A percentile compares a stretch with the other conserved stretches of the same genome.
phyloP scores from a whole-genome alignment of 2,113 vertebrate species.

The Leptocoma aspasia region DNA sequence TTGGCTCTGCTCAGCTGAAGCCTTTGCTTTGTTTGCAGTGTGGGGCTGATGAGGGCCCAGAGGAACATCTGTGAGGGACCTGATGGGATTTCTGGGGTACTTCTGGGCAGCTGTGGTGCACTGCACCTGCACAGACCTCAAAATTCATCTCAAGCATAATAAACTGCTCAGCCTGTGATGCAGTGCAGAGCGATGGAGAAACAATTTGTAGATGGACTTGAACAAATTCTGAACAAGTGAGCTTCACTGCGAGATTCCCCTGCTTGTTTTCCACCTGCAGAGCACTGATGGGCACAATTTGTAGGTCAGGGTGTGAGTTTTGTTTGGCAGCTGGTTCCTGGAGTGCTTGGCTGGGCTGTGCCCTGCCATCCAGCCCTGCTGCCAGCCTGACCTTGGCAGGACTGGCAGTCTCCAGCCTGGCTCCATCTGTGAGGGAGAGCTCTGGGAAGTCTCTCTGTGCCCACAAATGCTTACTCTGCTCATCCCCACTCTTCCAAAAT shows the following conservation, averaged over 20 bases:
- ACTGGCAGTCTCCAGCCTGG: background rate
- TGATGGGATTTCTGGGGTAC: background rate
- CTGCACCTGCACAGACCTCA: background rate
- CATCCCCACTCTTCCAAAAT: background rate
- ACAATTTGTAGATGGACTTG: background rate
- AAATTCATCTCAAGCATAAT: background rate
- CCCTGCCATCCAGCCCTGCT: background rate
- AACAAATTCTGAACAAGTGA: background rate
- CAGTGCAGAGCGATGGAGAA: rapidly evolving
- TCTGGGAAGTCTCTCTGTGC: background rate
- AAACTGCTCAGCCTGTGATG: background rate
- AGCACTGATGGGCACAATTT: background rate
- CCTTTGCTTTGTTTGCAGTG: background rate
- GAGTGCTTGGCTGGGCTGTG: background rate
- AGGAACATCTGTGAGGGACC: background rate
- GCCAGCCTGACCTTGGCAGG: background rate
- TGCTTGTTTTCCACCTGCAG: background rate
- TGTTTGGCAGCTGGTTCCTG: background rate
- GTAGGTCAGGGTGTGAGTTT: background rate
- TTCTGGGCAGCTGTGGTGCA: too few relatives aligned
- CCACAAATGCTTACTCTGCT: background rate
- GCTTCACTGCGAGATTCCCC: rapidly evolving
- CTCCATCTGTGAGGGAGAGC: background rate
- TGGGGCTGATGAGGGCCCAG: background rate
- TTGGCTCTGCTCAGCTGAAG: background rate